These are phyloP conservation scores for Phortica variegata DNA, from an alignment of 1,140 invertebrate genomes.

Conservation along the genomic window DNA sequence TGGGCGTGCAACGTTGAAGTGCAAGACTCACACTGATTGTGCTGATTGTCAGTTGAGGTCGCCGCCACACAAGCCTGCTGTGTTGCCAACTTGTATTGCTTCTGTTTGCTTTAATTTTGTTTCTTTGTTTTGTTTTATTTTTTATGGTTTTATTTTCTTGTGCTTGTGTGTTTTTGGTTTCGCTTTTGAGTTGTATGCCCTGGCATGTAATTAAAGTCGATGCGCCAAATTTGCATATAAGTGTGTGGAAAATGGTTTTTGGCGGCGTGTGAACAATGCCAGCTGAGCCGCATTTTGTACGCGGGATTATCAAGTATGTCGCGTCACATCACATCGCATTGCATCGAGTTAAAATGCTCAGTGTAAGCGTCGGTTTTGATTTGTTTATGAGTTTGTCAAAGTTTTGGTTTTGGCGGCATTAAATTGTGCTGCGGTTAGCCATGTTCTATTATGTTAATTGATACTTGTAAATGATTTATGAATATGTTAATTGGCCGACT, in stretches of 20 bases:
- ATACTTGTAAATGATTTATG: constrained; percentile 19
- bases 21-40: not conserved
- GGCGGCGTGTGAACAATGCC: constrained; percentile 8
- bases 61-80: constrained; percentile 19
- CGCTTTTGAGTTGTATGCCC: constrained; percentile 24
- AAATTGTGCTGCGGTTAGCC: constrained; percentile 14
- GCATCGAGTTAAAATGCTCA: too few relatives aligned
- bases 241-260: constrained; percentile 46
- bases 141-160: too few relatives aligned
- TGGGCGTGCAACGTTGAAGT: not conserved
- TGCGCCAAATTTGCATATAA: constrained; percentile 39
- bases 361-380: not conserved
- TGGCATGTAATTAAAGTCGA: constrained; percentile 46
- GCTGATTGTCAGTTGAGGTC: not conserved
- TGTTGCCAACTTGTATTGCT: not conserved
- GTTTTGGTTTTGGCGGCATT: constrained; percentile 17
- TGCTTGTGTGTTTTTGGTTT: not conserved
- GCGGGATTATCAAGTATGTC: too few relatives aligned
- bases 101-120: too few relatives aligned
- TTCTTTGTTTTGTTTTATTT: too few relatives aligned
- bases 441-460: constrained; percentile 26
- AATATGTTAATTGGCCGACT: constrained; percentile 3
- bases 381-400: constrained; percentile 9
- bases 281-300: not conserved
- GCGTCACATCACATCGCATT: too few relatives aligned